Base-by-base conservation (phyloP, 2,113 vertebrate species). In the Elgaria multicarinata region DNA sequence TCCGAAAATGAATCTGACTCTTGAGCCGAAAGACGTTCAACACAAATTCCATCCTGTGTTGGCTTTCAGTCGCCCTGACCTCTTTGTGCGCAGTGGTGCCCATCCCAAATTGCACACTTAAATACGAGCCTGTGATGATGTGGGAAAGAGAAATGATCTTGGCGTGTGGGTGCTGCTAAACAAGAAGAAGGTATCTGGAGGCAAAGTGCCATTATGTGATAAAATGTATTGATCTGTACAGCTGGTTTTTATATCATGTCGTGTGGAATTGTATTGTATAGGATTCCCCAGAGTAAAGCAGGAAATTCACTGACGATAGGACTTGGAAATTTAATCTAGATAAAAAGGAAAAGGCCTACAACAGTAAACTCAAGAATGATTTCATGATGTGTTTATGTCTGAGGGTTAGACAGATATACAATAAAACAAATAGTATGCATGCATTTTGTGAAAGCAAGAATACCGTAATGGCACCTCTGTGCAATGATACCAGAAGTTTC, bases 401-500 rank as follows among this genome's bases (percentile, higher is more conserved):
- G n/a, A 79, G 28, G 93, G 78, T 75, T 96, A 81, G 77, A 91
- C 89, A 95, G 93, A 92, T 96, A 72, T 92, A 89, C 90, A 95
- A 84, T 94, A 75, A 94, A 96, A 95, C 90, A 92, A 97, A 93
- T 94, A 94, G 80, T 71, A 88, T 20, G 62, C 92, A 85, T 75
- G 85, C 2, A 3, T 66, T 88, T 71, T 87, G 31, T 96, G 93
- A 95, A 94, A 88, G 96, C 95, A 96, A 96, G 90, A 95, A 53
- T 75, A 86, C 89, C 89, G 83, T 94, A 96, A 96, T 95, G 91
- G 89, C 91, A 89, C 92, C 91, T 95, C 86, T 94, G 91, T 82
- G 90, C 53, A 90, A 94, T 84, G 88, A 84, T 95, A 69, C 87
- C 93, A 87, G 93, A 94, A 94, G 88, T 94, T 95, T 84, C 94